phyloP scores from a whole-genome alignment of 2,113 vertebrate species.

The Mus musculus region GRCm39 chr13:82026001-82026500 shows the following conservation, averaged over 20 bases:
- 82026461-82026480: not conserved
- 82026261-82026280: not conserved
- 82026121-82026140: not conserved
- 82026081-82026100: conserved; percentile 1
- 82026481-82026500: not conserved
- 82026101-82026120: conserved; percentile 40
- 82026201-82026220: not conserved
- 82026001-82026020: conserved; percentile 37
- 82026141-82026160: not conserved
- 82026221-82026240: not conserved
- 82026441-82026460: not conserved
- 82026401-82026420: not conserved
- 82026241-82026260: not conserved
- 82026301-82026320: not conserved
- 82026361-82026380: not conserved
- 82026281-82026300: not conserved
- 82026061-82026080: not conserved
- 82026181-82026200: not conserved
- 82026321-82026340: not conserved
- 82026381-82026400: not conserved
- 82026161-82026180: not conserved
- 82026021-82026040: not conserved
- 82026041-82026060: conserved; percentile 3
- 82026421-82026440: not conserved
- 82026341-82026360: not conserved